Evolutionary conservation across 2,113 vertebrate genomes (phyloP).

Genomic region (Eidolon helvum): DNA sequence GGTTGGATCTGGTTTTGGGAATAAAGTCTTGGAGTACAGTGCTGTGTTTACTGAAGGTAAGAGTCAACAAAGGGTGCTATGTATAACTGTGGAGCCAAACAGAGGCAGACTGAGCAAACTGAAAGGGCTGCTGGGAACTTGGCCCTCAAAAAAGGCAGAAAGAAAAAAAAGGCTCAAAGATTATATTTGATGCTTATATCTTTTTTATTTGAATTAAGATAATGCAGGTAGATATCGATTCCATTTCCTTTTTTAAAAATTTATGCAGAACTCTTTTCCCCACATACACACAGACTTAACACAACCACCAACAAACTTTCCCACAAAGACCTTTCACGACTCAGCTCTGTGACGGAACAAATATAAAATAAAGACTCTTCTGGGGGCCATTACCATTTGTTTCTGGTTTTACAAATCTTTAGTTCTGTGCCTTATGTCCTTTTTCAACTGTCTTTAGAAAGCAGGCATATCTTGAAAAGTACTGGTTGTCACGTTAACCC

Average conservation of each 20-base stretch:
- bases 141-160: not conserved
- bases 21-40: not conserved
- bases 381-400: not conserved
- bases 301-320: not conserved
- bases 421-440: not conserved
- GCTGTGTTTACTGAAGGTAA: not conserved
- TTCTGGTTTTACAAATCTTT: not conserved
- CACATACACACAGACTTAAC: not conserved
- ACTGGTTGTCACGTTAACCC: not conserved
- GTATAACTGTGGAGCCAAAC: too few relatives aligned
- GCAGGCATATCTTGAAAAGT: not conserved
- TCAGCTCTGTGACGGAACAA: not conserved
- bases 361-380: not conserved
- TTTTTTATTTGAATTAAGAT: not conserved
- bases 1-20: not conserved
- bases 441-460: not conserved
- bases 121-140: not conserved
- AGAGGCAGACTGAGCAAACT: not conserved
- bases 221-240: not conserved
- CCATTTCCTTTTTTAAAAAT: not conserved
- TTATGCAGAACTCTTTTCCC: not conserved
- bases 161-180: not conserved
- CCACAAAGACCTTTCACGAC: not conserved
- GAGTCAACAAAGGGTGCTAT: not conserved
- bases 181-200: not conserved